phyloP scores from a whole-genome alignment of 2,113 vertebrate genomes.

The Cariama cristata region DNA sequence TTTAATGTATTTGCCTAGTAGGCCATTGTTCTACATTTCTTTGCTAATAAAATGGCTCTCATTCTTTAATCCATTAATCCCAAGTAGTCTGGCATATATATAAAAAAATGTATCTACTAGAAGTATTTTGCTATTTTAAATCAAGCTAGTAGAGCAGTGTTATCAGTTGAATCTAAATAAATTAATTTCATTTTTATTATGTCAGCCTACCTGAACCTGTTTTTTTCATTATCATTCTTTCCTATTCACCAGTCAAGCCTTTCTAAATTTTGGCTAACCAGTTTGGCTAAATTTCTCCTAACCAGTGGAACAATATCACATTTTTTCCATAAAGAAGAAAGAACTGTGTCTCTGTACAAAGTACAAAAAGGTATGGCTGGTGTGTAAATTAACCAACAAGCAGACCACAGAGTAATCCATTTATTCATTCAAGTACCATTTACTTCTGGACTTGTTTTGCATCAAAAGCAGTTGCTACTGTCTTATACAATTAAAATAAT shows the following conservation, averaged over 20 bases:
- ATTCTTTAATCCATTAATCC: background rate
- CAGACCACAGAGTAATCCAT: background rate
- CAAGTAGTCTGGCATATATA: background rate
- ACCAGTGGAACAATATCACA: background rate
- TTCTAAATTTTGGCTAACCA: background rate
- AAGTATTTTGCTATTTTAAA: background rate
- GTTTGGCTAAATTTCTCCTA: background rate
- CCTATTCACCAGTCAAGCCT: background rate
- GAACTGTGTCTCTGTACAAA: background rate
- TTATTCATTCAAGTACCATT: background rate
- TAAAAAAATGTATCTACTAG: background rate
- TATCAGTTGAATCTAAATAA: background rate
- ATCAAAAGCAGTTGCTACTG: background rate
- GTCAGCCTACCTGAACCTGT: fast-evolving
- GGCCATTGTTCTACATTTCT: background rate
- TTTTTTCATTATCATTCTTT: background rate
- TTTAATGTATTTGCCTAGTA: background rate
- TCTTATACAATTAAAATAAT: background rate
- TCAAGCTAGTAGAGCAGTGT: background rate
- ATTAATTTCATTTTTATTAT: background rate
- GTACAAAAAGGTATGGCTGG: background rate
- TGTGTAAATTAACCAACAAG: background rate
- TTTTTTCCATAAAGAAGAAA: background rate
- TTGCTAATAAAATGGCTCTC: background rate
- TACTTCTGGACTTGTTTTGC: slow-evolving; percentile 12